Evolutionary conservation across 2,888 invertebrate species (phyloP).

Genomic region (Rotaria macrura): DNA sequence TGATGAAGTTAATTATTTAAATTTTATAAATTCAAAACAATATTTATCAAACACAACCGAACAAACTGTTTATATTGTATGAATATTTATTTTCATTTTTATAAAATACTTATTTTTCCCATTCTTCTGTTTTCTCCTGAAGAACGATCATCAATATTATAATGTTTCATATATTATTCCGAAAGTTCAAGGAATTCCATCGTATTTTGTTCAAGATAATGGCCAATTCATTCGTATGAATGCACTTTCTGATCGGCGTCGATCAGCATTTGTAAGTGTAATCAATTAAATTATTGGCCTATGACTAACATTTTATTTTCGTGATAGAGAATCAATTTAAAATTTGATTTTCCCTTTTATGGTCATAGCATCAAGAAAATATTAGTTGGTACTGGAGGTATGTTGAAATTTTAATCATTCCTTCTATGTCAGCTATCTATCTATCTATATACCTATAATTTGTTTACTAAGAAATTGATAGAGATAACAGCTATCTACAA

Average conservation of each 20-base stretch:
- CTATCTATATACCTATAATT: not conserved
- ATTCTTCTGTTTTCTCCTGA: not conserved
- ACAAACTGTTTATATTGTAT: not conserved
- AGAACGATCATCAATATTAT: not conserved
- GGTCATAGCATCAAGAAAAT: conserved; percentile 76
- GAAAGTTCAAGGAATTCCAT: not conserved
- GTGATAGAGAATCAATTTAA: conserved; percentile 56
- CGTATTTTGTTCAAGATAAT: not conserved
- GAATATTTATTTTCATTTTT: not conserved
- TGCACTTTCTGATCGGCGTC: not conserved
- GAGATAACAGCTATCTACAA: too few species aligned
- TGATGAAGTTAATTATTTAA: not conserved
- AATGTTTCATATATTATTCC: conserved; percentile 12
- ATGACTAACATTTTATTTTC: not conserved
- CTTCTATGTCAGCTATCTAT: not conserved
- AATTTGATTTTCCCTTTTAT: conserved; percentile 87
- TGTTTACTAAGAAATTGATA: not conserved
- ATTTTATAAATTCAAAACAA: not conserved
- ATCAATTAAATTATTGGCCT: not conserved
- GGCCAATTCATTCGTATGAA: not conserved
- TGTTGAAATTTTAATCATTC: not conserved
- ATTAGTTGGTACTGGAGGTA: conserved; percentile 74
- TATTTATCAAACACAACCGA: not conserved
- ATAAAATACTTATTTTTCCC: too few species aligned
- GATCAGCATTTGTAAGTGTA: not conserved